These are phyloP conservation scores for Xyliphius kryptos DNA, from an alignment of 2,113 vertebrate genomes.

Conservation along the genomic window DNA sequence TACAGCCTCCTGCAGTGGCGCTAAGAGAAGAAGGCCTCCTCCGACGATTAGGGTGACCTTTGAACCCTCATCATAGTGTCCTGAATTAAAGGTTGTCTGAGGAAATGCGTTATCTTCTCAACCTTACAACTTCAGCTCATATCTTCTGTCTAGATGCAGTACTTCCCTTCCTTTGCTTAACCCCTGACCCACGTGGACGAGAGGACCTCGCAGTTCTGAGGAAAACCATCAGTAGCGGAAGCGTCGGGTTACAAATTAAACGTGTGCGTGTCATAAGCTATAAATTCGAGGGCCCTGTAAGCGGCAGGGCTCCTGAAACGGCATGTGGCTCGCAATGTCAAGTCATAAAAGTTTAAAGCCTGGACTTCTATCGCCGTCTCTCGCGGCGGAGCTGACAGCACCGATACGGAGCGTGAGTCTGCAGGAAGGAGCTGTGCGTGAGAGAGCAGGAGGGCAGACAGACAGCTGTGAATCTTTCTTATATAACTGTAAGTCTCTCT, in stretches of 20 bases:
- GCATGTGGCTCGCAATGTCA: slow-evolving; percentile 64
- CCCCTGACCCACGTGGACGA: slow-evolving; percentile 88
- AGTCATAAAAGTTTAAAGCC: slow-evolving; percentile 72
- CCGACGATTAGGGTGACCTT: slow-evolving; percentile 60
- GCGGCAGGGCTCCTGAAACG: slow-evolving; percentile 65
- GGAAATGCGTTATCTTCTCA: slow-evolving; percentile 50
- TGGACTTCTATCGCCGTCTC: slow-evolving; percentile 53
- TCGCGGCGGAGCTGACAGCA: slow-evolving; percentile 42
- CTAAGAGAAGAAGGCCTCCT: slow-evolving; percentile 38
- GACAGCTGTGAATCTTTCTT: slow-evolving; percentile 32
- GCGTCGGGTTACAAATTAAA: slow-evolving; percentile 99
- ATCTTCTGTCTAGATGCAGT: slow-evolving; percentile 46
- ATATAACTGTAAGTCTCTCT: slow-evolving; percentile 35
- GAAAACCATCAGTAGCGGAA: slow-evolving; percentile 81
- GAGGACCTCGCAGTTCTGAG: slow-evolving; percentile 82
- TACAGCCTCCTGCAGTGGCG: slow-evolving; percentile 42
- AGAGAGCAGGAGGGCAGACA: slow-evolving; percentile 3
- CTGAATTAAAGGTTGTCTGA: slow-evolving; percentile 46
- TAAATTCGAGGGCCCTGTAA: slow-evolving; percentile 77
- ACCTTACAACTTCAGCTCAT: slow-evolving; percentile 11
- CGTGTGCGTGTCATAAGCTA: slow-evolving; percentile 87
- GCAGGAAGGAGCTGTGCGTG: neutral
- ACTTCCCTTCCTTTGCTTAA: slow-evolving; percentile 97
- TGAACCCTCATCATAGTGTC: slow-evolving; percentile 61
- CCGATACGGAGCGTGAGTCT: neutral